Percentiles rank a stretch among this genome's conserved stretches.
phyloP scores from a whole-genome alignment of 1,140 invertebrate species.

The Ostrea denselamellosa region DNA sequence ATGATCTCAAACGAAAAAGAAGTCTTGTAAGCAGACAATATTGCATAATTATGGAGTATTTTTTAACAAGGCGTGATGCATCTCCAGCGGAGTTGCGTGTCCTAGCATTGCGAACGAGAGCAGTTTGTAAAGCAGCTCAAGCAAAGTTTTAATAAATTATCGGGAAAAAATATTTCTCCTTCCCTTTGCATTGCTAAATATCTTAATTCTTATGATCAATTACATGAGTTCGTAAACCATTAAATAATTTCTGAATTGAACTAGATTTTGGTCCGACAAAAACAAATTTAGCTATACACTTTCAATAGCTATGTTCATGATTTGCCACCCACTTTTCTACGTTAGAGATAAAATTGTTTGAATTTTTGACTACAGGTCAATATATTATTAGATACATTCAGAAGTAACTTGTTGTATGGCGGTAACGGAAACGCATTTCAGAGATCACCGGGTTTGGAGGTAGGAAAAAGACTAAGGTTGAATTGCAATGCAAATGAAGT shows the following conservation, averaged over 20 bases:
- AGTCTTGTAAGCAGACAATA: neutral
- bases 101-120: neutral
- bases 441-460: no score
- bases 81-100: neutral
- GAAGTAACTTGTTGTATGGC: no score
- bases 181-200: neutral
- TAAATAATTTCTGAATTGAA: neutral
- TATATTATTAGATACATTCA: no score
- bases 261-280: neutral
- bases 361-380: neutral
- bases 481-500: no score
- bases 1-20: neutral
- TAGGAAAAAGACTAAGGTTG: no score
- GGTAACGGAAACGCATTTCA: no score
- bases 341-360: neutral
- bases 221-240: neutral
- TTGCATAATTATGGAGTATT: neutral
- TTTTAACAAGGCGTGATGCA: neutral
- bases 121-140: neutral
- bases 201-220: neutral
- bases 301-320: neutral
- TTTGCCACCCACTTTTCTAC: neutral
- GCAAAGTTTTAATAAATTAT: neutral
- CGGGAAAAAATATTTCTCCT: neutral
- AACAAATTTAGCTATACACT: neutral